These are phyloP conservation scores for Calyptommatus sinebrachiatus DNA, from an alignment of 2,113 vertebrate genomes.

Conservation along the genomic window DNA sequence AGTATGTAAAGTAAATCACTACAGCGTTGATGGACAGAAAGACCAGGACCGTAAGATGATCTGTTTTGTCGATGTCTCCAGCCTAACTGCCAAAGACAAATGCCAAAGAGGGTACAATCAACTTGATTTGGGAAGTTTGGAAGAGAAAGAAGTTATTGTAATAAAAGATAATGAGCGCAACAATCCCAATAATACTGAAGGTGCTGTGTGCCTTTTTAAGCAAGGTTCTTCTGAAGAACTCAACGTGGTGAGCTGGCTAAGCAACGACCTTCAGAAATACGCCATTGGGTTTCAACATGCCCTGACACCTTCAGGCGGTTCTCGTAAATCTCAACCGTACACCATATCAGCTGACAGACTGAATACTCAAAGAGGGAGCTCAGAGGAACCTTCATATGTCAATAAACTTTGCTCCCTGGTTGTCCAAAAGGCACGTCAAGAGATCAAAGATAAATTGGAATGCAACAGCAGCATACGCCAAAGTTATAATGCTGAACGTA, in stretches of 20 bases:
- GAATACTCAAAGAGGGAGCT: constrained; percentile 30
- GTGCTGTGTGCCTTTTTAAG: constrained; percentile 60
- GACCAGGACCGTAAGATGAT: constrained; percentile 57
- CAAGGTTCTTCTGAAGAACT: constrained; percentile 52
- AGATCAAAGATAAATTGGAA: constrained; percentile 62
- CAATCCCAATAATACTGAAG: constrained; percentile 51
- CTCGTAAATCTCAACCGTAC: constrained; percentile 29
- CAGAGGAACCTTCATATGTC: constrained; percentile 58
- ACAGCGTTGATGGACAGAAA: constrained; percentile 46
- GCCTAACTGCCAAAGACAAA: constrained; percentile 49
- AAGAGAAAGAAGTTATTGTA: constrained; percentile 60
- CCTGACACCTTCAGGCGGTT: constrained; percentile 48
- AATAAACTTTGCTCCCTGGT: constrained; percentile 55
- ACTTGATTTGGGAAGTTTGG: constrained; percentile 41
- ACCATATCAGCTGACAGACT: constrained; percentile 23
- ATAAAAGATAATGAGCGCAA: constrained; percentile 59
- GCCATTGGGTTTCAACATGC: constrained; percentile 59
- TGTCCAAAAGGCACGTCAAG: constrained; percentile 58
- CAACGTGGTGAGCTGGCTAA: constrained; percentile 51
- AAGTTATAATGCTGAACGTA: constrained; percentile 44
- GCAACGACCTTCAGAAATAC: constrained; percentile 61
- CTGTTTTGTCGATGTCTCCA: constrained; percentile 58
- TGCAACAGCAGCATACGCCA: constrained; percentile 44
- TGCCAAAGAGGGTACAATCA: constrained; percentile 25
- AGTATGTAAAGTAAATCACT: constrained; percentile 53